These are phyloP conservation scores for Morpho achilles DNA, from an alignment of 2,888 invertebrate genomes.

Conservation along the genomic window DNA sequence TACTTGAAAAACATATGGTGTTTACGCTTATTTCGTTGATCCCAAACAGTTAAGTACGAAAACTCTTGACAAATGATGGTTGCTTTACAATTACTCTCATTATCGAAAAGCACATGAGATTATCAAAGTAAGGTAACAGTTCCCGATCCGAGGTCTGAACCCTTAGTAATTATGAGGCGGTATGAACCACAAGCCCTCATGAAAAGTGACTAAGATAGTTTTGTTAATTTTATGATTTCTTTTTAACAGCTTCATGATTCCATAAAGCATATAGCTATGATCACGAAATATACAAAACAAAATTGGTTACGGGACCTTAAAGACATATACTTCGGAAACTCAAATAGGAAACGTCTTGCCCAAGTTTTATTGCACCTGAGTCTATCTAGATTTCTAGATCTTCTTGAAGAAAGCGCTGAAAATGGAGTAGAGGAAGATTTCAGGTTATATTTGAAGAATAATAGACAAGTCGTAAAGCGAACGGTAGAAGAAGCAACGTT, in stretches of 20 bases:
- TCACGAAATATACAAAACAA: slow-evolving; percentile 47
- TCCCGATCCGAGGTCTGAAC: too few species aligned
- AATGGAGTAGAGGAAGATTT: slow-evolving; percentile 40
- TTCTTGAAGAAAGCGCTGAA: slow-evolving; percentile 44
- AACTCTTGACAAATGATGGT: too few species aligned
- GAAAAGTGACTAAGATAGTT: too few species aligned
- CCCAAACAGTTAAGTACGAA: too few species aligned
- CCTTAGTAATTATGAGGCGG: too few species aligned
- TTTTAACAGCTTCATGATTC: slow-evolving; percentile 51
- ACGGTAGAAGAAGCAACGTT: slow-evolving; percentile 42
- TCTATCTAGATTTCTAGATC: slow-evolving; percentile 38
- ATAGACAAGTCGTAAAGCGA: slow-evolving; percentile 35
- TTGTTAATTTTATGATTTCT: too few species aligned
- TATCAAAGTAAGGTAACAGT: too few species aligned
- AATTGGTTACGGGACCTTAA: slow-evolving; percentile 51
- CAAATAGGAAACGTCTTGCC: slow-evolving; percentile 34
- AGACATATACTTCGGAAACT: slow-evolving; percentile 39
- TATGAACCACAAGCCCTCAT: too few species aligned
- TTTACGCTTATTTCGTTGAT: too few species aligned
- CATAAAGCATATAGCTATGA: slow-evolving; percentile 44
- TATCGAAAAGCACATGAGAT: too few species aligned
- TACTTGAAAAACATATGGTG: too few species aligned
- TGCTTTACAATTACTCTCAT: too few species aligned
- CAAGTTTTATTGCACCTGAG: slow-evolving; percentile 48
- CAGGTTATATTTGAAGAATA: slow-evolving; percentile 33